These are phyloP conservation scores for Hemitrygon akajei DNA, from an alignment of 2,797 vertebrate genomes.

Conservation along the genomic window DNA sequence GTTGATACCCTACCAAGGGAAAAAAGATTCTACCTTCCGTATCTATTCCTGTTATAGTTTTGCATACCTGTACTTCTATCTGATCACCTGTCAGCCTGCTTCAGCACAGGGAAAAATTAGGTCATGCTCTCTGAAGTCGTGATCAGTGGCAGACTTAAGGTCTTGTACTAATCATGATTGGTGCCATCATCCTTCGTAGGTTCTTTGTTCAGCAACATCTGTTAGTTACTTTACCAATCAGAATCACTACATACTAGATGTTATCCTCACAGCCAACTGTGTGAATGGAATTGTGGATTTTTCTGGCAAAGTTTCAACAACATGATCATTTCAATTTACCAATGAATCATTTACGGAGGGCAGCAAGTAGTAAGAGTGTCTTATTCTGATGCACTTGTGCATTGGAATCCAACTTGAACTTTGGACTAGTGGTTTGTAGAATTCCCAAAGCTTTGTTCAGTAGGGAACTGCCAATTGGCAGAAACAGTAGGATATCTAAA, in stretches of 20 bases:
- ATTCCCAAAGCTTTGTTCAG: not conserved
- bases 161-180: not conserved
- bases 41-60: too few species aligned
- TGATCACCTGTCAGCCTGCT: too few species aligned
- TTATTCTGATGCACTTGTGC: not conserved
- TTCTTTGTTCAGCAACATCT: not conserved
- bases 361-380: not conserved
- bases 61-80: too few species aligned
- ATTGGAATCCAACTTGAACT: not conserved
- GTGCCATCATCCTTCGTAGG: not conserved
- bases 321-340: not conserved
- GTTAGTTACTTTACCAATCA: not conserved
- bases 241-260: not conserved
- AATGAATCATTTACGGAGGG: not conserved
- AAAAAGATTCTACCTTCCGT: too few species aligned
- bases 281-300: not conserved
- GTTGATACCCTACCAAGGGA: too few species aligned
- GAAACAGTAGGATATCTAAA: not conserved
- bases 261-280: not conserved
- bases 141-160: too few species aligned
- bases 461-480: not conserved
- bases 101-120: too few species aligned
- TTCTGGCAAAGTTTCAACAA: not conserved
- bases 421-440: not conserved
- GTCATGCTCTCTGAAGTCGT: too few species aligned